Percentiles rank a stretch among this genome's conserved stretches.
Evolutionary conservation across 1,140 invertebrate genomes (phyloP).

Genomic region (Eufriesea mexicana): DNA sequence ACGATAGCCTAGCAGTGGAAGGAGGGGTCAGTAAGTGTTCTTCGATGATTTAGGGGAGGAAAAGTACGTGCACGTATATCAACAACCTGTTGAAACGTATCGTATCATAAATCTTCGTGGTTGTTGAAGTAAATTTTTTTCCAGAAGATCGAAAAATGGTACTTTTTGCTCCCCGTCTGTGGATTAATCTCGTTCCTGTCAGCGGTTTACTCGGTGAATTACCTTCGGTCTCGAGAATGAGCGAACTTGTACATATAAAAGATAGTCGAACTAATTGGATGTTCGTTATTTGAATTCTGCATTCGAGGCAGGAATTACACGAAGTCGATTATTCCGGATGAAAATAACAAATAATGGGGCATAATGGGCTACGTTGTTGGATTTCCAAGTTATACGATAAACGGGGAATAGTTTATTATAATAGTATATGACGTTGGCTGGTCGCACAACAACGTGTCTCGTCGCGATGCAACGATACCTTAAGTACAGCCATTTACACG

Average conservation of each 20-base stretch:
- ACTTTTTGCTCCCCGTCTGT: background rate
- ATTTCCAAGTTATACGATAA: background rate
- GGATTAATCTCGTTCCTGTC: background rate
- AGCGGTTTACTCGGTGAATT: background rate
- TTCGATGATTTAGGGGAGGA: constrained; percentile 33
- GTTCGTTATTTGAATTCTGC: background rate
- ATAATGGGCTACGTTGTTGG: background rate
- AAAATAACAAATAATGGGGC: background rate
- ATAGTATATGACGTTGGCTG: background rate
- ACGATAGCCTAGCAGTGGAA: background rate
- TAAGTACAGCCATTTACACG: constrained; percentile 20
- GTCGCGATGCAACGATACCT: background rate
- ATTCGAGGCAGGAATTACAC: background rate
- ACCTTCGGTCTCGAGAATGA: background rate
- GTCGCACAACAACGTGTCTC: background rate
- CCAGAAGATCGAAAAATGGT: background rate
- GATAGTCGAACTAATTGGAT: background rate
- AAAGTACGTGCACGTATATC: constrained; percentile 53
- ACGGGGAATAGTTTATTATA: background rate
- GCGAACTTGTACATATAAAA: background rate
- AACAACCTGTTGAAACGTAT: constrained; percentile 69
- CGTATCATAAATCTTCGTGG: background rate
- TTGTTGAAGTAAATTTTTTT: background rate
- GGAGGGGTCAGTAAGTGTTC: background rate
- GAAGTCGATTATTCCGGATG: background rate